phyloP scores from a whole-genome alignment of 2,113 vertebrate genomes.

The Bubalus kerabau region DNA sequence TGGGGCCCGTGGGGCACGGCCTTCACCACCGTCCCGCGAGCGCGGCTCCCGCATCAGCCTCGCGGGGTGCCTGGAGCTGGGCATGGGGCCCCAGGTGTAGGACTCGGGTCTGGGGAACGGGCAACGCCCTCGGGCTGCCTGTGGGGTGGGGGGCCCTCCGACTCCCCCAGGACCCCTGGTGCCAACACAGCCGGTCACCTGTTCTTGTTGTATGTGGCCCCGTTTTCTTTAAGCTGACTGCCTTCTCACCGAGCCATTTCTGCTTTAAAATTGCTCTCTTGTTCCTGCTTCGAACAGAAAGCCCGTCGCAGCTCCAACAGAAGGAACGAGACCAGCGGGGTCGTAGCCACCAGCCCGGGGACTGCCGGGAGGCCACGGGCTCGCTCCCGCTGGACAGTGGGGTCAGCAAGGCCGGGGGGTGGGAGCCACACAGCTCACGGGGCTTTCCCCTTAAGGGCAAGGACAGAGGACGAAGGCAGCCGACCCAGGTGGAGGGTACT shows the following conservation, averaged over 20 bases:
- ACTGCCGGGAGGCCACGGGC: not conserved
- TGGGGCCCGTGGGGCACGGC: not conserved
- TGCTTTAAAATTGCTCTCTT: not conserved
- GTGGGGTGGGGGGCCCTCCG: not conserved
- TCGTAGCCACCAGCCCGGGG: not conserved
- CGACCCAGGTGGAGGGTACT: not conserved
- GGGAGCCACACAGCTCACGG: not conserved
- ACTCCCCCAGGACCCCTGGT: not conserved
- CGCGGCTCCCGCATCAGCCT: not conserved
- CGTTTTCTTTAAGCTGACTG: not conserved
- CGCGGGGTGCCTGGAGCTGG: accelerated
- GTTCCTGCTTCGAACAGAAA: not conserved
- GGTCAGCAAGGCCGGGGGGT: not conserved
- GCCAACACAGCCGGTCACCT: not conserved
- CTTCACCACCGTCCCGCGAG: accelerated
- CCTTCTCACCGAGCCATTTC: not conserved
- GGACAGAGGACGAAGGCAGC: not conserved
- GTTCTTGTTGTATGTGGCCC: not conserved
- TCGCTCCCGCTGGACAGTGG: not conserved
- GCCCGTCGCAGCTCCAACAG: not conserved
- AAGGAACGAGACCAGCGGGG: not conserved
- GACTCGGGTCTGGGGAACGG: not conserved
- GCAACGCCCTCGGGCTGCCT: not conserved
- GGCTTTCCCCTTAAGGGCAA: slow-evolving; percentile 33
- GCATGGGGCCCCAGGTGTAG: not conserved